A percentile compares a stretch with the other conserved stretches of the same genome.
These are phyloP conservation scores for Rhipidura dahli DNA, from an alignment of 2,113 vertebrate genomes.

Conservation along the genomic window DNA sequence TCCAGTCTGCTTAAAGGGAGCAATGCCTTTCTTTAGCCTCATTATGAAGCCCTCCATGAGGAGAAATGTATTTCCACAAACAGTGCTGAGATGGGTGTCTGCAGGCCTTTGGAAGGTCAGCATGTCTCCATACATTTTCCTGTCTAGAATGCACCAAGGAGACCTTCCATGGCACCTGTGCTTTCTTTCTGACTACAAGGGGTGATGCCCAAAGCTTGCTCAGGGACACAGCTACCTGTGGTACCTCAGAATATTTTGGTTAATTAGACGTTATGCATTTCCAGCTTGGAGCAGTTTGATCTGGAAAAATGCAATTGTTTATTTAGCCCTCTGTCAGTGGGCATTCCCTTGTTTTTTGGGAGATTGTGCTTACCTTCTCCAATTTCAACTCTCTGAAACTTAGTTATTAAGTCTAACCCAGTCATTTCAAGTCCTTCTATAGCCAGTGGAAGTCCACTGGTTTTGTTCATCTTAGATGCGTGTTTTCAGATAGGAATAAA, in stretches of 20 bases:
- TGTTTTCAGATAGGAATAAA: not conserved
- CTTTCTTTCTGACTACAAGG: not conserved
- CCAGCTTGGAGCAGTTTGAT: not conserved
- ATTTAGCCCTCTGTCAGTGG: not conserved
- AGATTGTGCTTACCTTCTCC: not conserved
- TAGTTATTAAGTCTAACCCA: not conserved
- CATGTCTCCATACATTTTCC: not conserved
- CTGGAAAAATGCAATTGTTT: not conserved
- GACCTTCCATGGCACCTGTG: not conserved
- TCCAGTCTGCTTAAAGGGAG: not conserved
- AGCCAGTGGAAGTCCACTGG: not conserved
- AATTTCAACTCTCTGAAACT: not conserved
- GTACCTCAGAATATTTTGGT: not conserved
- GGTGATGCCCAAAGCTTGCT: fast-evolving
- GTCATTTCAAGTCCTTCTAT: not conserved
- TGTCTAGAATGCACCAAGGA: not conserved
- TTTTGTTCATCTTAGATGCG: not conserved
- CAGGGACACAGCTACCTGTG: fast-evolving
- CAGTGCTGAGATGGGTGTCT: fast-evolving
- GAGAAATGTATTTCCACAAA: not conserved
- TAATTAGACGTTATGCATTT: not conserved
- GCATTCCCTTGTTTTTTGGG: not conserved
- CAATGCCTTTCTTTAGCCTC: not conserved
- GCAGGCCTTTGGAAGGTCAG: not conserved
- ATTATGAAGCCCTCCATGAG: not conserved